phyloP scores from a whole-genome alignment of 2,797 vertebrate species.

The Stomatorhinus walkeri region DNA sequence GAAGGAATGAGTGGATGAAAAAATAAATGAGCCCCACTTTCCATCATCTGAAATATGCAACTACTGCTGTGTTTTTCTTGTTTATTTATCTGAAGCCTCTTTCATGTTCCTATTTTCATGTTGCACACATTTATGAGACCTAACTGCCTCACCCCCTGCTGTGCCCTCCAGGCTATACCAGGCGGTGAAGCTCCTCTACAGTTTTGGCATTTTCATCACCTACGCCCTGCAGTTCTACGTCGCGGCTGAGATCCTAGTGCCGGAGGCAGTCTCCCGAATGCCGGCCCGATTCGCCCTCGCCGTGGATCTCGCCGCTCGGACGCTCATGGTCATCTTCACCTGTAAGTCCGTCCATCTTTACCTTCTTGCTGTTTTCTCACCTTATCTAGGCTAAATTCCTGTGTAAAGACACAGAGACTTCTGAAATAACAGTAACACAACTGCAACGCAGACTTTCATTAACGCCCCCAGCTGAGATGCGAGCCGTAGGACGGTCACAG shows the following conservation, averaged over 20 bases:
- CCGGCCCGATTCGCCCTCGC: constrained; percentile 55
- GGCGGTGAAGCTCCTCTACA: constrained; percentile 88
- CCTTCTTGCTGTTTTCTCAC: not conserved
- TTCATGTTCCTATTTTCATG: not conserved
- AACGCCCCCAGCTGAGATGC: not conserved
- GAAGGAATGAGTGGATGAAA: not conserved
- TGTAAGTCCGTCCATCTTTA: constrained; percentile 67
- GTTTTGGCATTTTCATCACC: constrained; percentile 86
- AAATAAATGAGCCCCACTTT: not conserved
- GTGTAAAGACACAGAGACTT: not conserved
- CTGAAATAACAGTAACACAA: not conserved
- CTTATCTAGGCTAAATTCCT: not conserved
- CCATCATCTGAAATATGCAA: not conserved
- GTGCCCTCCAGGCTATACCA: constrained; percentile 79
- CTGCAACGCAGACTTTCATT: not conserved
- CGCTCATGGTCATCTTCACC: constrained; percentile 71
- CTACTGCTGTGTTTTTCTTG: not conserved
- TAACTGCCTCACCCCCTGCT: no score
- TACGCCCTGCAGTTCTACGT: constrained; percentile 95
- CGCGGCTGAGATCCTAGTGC: constrained; percentile 83
- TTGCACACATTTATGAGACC: not conserved
- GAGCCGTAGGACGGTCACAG: not conserved
- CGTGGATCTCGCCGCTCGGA: constrained; percentile 70
- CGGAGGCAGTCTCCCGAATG: constrained; percentile 56
- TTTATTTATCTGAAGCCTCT: not conserved